Evolutionary conservation across 2,888 invertebrate genomes (phyloP), one percentile per base, ranked within the genome.

Genomic region (Ariolimax columbianus): DNA sequence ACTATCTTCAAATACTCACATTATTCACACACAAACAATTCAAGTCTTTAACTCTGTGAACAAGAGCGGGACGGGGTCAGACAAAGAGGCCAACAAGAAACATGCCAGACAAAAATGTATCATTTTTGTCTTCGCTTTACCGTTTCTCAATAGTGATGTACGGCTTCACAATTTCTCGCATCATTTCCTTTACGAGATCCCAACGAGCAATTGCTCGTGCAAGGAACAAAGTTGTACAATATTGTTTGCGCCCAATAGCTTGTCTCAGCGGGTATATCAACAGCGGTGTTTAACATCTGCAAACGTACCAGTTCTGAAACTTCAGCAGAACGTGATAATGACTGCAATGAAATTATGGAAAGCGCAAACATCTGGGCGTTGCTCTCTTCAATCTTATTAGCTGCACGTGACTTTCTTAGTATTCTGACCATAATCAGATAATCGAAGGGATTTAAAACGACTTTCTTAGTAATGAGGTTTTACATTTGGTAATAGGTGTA

Each of bases 91-190:
- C 72, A 40, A 72, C 72, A 72, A 40, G 72, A 72, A 79, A 59
- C 17, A 38, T 40, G 26, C 38, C 36, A 70, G 47, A 11, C n/a
- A 81, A 81, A 80, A 66, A 43, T 14, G 23, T 6, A 2, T 19
- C 59, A 38, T 26, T 72, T 23, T 40, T 78, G 55, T 78, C 3
- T 59, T 59, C 55, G 17, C 40, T 78, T 55, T 55, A 63, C 14
- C 38, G 26, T 26, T 47, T n/a, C 36, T 68, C 33, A 38, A 70
- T 70, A 19, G 43, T 70, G 55, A 70, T 81, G 17, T 72, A 70
- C 19, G 23, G 33, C 80, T 23, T 33, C 23, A 47, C 80, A 80
- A 80, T 80, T 80, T 80, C n/a, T 51, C 70, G 80, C 80, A 7
- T 51, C 80, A 70, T 80, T 47, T 26, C 43, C 80, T 47, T 33